Conservation (phyloP, 2,888 invertebrate genomes). For the Drosophila neutralis region DNA sequence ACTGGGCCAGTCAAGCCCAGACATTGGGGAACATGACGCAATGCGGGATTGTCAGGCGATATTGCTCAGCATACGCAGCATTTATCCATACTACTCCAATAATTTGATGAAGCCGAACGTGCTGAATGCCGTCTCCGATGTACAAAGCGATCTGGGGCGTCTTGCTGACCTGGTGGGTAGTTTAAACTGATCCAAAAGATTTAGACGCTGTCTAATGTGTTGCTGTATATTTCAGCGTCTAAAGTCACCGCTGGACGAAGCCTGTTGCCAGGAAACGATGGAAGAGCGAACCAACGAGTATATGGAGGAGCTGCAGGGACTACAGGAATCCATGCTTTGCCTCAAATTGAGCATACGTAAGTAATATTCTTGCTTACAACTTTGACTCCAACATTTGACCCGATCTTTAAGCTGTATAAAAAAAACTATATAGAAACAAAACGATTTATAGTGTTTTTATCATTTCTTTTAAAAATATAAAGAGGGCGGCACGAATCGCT, state of each 20-base stretch:
- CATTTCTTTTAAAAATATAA: not conserved
- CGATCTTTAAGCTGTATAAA: not conserved
- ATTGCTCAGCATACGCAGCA: conserved; percentile 75
- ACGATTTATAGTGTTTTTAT: not conserved
- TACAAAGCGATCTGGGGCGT: conserved; percentile 79
- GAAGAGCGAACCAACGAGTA: conserved; percentile 80
- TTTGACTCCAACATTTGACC: not conserved
- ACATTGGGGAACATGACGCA: conserved; percentile 70
- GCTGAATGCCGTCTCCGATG: conserved; percentile 81
- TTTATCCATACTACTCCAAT: conserved; percentile 80
- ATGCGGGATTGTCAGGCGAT: conserved; percentile 73
- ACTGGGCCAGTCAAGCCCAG: conserved; percentile 65
- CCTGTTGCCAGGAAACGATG: conserved; percentile 82
- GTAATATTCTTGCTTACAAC: conserved; percentile 18
- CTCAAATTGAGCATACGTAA: conserved; percentile 82
- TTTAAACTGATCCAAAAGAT: not conserved
- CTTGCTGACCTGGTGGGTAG: conserved; percentile 70
- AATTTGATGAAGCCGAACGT: conserved; percentile 80
- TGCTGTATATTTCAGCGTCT: conserved; percentile 54
- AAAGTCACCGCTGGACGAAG: conserved; percentile 81
- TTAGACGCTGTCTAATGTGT: not conserved
- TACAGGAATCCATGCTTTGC: conserved; percentile 79
- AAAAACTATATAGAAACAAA: not conserved
- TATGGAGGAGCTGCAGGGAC: conserved; percentile 77
- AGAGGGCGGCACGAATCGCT: conserved; percentile 77